These are phyloP conservation scores for Naja naja DNA, from an alignment of 2,113 vertebrate species.

Conservation along the genomic window DNA sequence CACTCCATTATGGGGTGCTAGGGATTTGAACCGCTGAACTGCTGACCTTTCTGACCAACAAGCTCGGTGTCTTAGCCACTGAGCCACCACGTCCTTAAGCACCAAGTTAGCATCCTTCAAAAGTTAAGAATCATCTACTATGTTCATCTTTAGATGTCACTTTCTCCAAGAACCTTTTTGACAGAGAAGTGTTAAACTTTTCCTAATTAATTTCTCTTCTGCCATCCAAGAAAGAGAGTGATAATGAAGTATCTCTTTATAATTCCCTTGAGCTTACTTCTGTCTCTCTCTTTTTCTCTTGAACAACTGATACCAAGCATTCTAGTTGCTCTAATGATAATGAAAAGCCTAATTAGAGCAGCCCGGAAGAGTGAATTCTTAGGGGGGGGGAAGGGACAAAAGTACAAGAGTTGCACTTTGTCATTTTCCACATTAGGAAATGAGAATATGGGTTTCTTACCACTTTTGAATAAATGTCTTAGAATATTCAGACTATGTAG, in stretches of 20 bases:
- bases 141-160: conserved; percentile 47
- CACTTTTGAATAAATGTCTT: neutral
- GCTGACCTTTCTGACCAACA: no score
- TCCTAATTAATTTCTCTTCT: conserved; percentile 4
- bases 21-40: no score
- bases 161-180: conserved; percentile 37
- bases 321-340: neutral
- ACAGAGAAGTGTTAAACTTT: conserved; percentile 15
- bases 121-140: conserved; percentile 45
- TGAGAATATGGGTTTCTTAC: neutral
- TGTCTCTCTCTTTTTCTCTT: neutral
- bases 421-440: neutral
- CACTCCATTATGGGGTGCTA: no score
- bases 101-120: conserved; percentile 38
- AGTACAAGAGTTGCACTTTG: neutral
- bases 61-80: no score
- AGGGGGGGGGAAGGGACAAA: neutral
- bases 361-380: neutral
- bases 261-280: neutral
- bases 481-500: neutral
- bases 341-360: neutral
- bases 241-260: neutral
- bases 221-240: neutral
- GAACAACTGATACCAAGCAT: neutral
- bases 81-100: neutral